Evolutionary conservation across 2,888 invertebrate genomes (phyloP), one percentile per base, ranked within the genome.

Genomic region (Oscheius myriophilus): DNA sequence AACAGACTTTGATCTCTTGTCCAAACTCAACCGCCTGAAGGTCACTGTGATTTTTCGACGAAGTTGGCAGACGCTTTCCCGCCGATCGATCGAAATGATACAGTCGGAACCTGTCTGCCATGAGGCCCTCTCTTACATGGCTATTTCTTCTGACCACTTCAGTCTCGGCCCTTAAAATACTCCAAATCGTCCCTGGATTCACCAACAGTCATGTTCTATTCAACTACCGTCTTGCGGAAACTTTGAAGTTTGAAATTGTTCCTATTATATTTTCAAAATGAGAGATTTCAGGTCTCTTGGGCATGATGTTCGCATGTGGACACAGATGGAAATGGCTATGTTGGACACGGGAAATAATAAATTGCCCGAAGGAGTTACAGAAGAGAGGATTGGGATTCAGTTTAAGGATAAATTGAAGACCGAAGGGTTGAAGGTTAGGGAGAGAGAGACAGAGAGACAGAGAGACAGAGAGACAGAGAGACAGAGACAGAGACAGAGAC

Each of bases 181-280:
- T 85, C 3, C 85, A 85, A 79, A 84, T 85, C 55, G 85, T 86
- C 6, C 84, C 84, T 0, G 85, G 85, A 61, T 85, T 84, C 72
- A 85, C 85, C 0, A 85, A 86, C 69, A 82, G 82, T 49, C 85
- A 85, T 75, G 81, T 85, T 52, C 73, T 85, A 11, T 85, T 85
- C 73, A 85, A 85, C 63, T 85, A 85, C 59, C 74, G 85, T 61
- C 66, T 85, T 14, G 82, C 85, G 1, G 80, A 82, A 23, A 81
- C 82, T 11, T 67, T 85, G 25, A 78, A 69, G 71, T 77, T 25
- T 33, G n/a, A 54, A 52, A 25, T 54, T 41, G 26, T 7, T 12
- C 33, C 6, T n/a, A 33, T n/a, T 6, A 6, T 11, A 26, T 18
- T 57, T n/a, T 16, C n/a, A 43, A 23, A n/a, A 52, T 43, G 16